Percentiles rank a stretch among this genome's conserved stretches.
Evolutionary conservation across 2,797 vertebrate genomes (phyloP).

Genomic region (Cyclopterus lumpus): DNA sequence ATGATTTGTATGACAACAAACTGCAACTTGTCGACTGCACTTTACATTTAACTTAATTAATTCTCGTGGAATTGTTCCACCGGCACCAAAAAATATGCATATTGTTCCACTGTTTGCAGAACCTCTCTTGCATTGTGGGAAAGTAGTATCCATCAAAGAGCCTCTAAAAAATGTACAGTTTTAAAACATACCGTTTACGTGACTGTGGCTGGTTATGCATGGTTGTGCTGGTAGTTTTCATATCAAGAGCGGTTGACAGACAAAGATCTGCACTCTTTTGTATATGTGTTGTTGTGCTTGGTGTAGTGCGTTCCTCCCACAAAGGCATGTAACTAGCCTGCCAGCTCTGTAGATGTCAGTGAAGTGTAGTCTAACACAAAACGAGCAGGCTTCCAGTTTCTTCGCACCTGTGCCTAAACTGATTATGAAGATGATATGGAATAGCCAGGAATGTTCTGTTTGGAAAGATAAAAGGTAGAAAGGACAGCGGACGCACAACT

Average conservation of each 20-base stretch:
- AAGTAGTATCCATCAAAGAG: background rate
- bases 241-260: background rate
- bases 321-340: background rate
- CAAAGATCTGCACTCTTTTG: background rate
- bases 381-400: background rate
- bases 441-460: background rate
- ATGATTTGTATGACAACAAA: too few species aligned
- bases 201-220: too few species aligned
- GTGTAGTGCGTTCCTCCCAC: background rate
- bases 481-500: background rate
- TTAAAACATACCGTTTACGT: background rate
- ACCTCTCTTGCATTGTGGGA: background rate
- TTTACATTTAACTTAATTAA: too few species aligned
- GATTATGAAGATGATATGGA: background rate
- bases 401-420: background rate
- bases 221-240: background rate
- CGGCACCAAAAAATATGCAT: background rate
- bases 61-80: too few species aligned
- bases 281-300: background rate
- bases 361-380: background rate
- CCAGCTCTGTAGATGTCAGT: background rate
- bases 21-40: too few species aligned
- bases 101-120: background rate
- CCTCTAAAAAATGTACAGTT: background rate
- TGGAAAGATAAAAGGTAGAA: background rate